Conservation (phyloP, 1,140 invertebrate species). For the Caenorhabditis inopinata region DNA sequence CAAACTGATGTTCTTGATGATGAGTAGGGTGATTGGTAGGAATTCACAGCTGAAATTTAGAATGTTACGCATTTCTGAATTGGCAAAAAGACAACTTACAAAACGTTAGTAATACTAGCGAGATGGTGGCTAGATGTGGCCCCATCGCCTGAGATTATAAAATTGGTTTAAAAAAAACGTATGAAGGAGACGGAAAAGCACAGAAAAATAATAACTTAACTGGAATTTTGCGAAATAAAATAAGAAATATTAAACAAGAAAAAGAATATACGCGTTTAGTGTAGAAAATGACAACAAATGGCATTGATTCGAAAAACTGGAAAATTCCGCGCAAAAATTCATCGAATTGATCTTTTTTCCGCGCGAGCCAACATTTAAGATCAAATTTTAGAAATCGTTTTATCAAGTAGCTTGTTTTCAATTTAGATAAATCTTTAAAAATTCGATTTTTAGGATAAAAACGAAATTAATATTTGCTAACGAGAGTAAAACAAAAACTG, state of each 20-base stretch:
- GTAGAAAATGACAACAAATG: too few relatives aligned
- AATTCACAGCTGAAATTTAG: neutral
- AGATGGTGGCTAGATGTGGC: neutral
- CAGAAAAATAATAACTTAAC: too few relatives aligned
- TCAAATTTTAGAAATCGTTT: neutral
- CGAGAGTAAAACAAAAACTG: too few relatives aligned
- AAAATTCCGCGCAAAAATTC: neutral
- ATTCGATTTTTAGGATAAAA: neutral
- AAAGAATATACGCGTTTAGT: too few relatives aligned
- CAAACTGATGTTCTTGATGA: neutral
- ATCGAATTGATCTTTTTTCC: neutral
- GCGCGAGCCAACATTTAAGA: neutral
- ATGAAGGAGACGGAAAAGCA: too few relatives aligned
- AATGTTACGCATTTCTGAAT: too few relatives aligned
- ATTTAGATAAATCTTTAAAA: too few relatives aligned
- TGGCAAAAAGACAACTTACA: neutral
- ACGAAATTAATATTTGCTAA: neutral
- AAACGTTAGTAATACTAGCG: conserved; percentile 4
- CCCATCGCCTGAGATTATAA: conserved; percentile 22
- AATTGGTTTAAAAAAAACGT: too few relatives aligned
- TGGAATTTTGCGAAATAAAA: too few relatives aligned
- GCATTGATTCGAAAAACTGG: neutral
- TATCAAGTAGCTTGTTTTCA: too few relatives aligned
- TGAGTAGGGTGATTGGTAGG: neutral
- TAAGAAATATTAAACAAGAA: too few relatives aligned